Percentiles rank a stretch among this genome's conserved stretches.
Conservation (phyloP, 2,113 vertebrate species). For the Bufo gargarizans region DNA sequence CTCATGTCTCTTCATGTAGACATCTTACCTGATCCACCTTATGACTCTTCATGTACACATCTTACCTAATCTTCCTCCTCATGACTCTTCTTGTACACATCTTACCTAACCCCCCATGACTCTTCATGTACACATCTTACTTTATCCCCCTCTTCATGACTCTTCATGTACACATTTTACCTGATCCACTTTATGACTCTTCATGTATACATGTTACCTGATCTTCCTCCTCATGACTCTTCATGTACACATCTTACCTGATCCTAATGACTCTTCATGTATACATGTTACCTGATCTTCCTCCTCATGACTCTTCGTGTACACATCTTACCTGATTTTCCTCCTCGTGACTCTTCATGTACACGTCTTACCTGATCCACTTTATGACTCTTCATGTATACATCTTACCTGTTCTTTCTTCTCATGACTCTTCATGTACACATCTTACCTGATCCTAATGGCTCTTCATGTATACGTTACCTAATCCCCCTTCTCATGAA, state of each 20-base stretch:
- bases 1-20: neutral
- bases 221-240: too few species aligned
- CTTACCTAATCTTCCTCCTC: neutral
- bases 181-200: too few species aligned
- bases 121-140: neutral
- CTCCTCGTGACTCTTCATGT: neutral
- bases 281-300: too few species aligned
- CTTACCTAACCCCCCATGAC: neutral
- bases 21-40: neutral
- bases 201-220: too few species aligned
- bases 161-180: too few species aligned
- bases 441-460: neutral
- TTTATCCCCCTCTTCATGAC: neutral
- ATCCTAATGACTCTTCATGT: too few species aligned
- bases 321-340: neutral
- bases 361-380: neutral
- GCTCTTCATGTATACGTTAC: neutral
- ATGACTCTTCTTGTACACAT: neutral
- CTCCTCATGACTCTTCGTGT: neutral
- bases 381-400: neutral
- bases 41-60: neutral
- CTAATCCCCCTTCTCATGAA: too few species aligned
- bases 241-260: too few species aligned
- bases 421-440: too few species aligned
- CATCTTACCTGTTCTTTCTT: neutral